These are phyloP conservation scores for Dryobotodes eremita DNA, from an alignment of 2,888 invertebrate genomes.

Conservation along the genomic window DNA sequence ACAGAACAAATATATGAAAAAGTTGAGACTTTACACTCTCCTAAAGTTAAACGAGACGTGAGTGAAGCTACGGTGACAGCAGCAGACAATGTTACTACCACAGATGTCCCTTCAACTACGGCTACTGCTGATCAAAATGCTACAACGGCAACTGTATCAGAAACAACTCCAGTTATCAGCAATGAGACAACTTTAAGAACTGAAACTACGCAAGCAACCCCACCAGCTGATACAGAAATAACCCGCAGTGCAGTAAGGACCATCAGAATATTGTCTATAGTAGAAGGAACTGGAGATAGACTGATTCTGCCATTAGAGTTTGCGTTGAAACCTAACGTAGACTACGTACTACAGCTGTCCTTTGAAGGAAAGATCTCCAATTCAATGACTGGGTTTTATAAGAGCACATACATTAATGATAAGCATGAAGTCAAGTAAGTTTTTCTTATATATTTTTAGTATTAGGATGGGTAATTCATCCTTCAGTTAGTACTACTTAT, in stretches of 20 bases:
- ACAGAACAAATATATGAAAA: constrained; percentile 87
- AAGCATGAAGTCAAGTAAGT: constrained; percentile 85
- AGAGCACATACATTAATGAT: constrained; percentile 91
- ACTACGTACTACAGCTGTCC: constrained; percentile 90
- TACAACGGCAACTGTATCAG: constrained; percentile 47
- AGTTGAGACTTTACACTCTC: constrained; percentile 75
- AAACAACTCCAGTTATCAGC: constrained; percentile 36
- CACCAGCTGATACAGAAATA: constrained; percentile 78
- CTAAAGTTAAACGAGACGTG: constrained; percentile 75
- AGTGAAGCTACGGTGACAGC: constrained; percentile 36
- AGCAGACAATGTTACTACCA: constrained; percentile 43
- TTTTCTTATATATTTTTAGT: constrained; percentile 31
- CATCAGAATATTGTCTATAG: constrained; percentile 80
- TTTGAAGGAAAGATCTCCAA: constrained; percentile 91
- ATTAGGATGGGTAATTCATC: background rate
- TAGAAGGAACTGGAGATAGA: constrained; percentile 81
- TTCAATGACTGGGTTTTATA: constrained; percentile 92
- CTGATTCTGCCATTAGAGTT: constrained; percentile 80
- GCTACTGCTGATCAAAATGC: constrained; percentile 39
- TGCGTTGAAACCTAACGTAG: constrained; percentile 84
- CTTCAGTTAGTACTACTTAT: background rate
- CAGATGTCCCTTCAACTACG: constrained; percentile 36
- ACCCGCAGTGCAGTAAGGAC: constrained; percentile 83
- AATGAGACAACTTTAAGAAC: constrained; percentile 55
- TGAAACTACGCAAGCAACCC: constrained; percentile 42